phyloP scores from a whole-genome alignment of 2,113 vertebrate species.

The Podocnemis expansa region DNA sequence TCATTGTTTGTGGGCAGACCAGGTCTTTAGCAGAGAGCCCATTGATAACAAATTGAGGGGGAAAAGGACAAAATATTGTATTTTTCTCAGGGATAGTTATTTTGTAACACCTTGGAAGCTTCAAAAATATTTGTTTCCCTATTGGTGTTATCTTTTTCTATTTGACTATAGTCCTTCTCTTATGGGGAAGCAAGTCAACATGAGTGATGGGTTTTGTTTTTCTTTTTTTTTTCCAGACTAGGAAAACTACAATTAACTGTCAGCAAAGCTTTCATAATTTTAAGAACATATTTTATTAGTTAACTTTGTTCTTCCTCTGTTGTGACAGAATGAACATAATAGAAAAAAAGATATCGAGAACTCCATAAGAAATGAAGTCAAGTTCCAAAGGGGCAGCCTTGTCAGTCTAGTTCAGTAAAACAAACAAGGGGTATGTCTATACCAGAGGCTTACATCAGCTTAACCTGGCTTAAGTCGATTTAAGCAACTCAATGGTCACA shows the following conservation, averaged over 20 bases:
- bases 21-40: background rate
- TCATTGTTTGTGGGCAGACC: background rate
- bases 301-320: background rate
- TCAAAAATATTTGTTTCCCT: background rate
- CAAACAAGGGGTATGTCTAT: too few relatives aligned
- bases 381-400: too few relatives aligned
- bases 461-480: too few relatives aligned
- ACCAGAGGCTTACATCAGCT: too few relatives aligned
- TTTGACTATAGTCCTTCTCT: background rate
- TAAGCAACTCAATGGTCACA: too few relatives aligned
- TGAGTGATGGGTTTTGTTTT: background rate
- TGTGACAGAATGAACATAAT: background rate
- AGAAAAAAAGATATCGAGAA: background rate
- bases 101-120: background rate
- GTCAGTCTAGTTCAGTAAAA: too few relatives aligned
- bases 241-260: background rate
- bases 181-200: background rate
- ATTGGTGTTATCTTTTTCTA: background rate
- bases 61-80: background rate
- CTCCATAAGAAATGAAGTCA: background rate
- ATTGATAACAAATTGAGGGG: background rate
- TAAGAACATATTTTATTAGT: background rate
- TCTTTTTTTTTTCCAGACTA: too few relatives aligned
- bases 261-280: background rate
- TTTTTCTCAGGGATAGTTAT: background rate